Percentiles rank a stretch among this genome's conserved stretches.
These are phyloP conservation scores for Pseudachorutes palmiensis DNA, from an alignment of 1,140 invertebrate species.

Conservation along the genomic window DNA sequence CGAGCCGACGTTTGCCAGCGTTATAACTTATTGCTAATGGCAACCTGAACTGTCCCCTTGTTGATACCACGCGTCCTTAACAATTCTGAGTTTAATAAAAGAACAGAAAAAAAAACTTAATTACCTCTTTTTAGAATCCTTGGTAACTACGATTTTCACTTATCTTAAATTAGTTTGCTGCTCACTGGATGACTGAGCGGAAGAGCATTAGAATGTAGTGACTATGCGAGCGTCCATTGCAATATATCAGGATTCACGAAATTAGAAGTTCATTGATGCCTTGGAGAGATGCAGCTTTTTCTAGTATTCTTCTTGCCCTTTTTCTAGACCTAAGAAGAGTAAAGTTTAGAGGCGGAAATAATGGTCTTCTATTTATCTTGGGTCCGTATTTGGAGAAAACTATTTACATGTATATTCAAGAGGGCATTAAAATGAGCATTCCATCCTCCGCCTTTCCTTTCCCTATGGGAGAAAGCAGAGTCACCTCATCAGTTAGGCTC, in stretches of 20 bases:
- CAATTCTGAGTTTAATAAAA: too few species aligned
- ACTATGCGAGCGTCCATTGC: too few species aligned
- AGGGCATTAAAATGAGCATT: neutral
- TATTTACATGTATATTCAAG: neutral
- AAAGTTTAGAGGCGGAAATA: neutral
- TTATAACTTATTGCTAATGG: too few species aligned
- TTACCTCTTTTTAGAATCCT: too few species aligned
- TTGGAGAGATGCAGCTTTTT: neutral
- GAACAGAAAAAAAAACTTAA: too few species aligned
- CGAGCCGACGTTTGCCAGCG: too few species aligned
- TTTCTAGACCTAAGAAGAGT: neutral
- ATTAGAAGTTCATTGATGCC: conserved; percentile 8
- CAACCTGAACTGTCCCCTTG: too few species aligned
- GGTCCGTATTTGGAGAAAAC: neutral
- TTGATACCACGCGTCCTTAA: too few species aligned
- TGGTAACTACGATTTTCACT: too few species aligned
- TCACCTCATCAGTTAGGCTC: neutral
- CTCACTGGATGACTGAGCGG: too few species aligned
- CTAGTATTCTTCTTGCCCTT: neutral
- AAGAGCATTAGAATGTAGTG: too few species aligned
- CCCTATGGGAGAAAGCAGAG: neutral
- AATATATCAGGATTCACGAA: conserved; percentile 12
- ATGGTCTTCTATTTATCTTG: conserved; percentile 1
- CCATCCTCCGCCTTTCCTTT: neutral
- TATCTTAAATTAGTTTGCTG: too few species aligned